phyloP scores from a whole-genome alignment of 2,888 invertebrate genomes.

The Chloroclysta siterata region DNA sequence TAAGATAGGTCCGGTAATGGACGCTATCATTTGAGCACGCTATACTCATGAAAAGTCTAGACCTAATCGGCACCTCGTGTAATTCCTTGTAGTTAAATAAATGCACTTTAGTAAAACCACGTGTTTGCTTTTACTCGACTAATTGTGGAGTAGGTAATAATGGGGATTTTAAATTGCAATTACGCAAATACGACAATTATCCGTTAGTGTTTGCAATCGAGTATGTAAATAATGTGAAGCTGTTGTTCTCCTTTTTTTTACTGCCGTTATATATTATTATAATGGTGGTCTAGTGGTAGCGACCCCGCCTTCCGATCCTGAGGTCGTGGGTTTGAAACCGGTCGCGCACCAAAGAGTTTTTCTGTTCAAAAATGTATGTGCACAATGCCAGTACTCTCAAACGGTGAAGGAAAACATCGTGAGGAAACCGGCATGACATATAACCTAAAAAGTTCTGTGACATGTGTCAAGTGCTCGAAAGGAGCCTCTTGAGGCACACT shows the following conservation, averaged over 20 bases:
- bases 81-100: constrained; percentile 22
- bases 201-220: constrained; percentile 21
- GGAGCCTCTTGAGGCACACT: too few relatives aligned
- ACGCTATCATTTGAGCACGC: background rate
- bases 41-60: background rate
- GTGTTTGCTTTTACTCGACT: constrained; percentile 38
- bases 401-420: too few relatives aligned
- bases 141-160: constrained; percentile 31
- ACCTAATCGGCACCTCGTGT: constrained; percentile 9
- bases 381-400: too few relatives aligned
- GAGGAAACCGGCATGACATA: too few relatives aligned
- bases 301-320: too few relatives aligned
- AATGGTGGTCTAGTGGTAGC: too few relatives aligned
- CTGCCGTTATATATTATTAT: background rate
- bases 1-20: too few relatives aligned
- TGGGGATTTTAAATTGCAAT: constrained; percentile 34
- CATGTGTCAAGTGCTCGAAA: too few relatives aligned
- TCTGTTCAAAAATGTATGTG: too few relatives aligned
- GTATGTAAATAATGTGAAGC: constrained; percentile 31
- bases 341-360: too few relatives aligned
- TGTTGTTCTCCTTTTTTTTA: constrained; percentile 5
- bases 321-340: too few relatives aligned
- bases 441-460: too few relatives aligned
- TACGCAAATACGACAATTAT: constrained; percentile 30
- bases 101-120: constrained; percentile 34